These are phyloP conservation scores for Gonioctena quinquepunctata DNA, from an alignment of 1,140 invertebrate species.

Conservation along the genomic window DNA sequence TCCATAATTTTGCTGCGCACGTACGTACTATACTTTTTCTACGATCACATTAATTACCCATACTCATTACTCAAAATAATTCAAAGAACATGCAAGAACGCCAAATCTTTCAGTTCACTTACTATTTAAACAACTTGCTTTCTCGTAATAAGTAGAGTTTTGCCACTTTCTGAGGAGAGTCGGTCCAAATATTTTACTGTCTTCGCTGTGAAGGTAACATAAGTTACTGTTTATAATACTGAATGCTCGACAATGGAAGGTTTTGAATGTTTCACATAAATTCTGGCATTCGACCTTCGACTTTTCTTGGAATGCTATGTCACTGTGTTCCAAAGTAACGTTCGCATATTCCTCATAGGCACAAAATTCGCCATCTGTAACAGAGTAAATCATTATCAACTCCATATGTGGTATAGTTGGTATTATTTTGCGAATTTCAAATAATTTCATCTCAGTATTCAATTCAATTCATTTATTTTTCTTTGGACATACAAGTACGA, in stretches of 20 bases:
- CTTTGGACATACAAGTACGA: too few relatives aligned
- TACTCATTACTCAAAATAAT: background rate
- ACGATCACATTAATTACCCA: too few relatives aligned
- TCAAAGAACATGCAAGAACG: background rate
- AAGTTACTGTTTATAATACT: slow-evolving; percentile 31
- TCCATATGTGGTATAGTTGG: too few relatives aligned
- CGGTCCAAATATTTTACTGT: slow-evolving; percentile 58
- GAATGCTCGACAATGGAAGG: slow-evolving; percentile 49
- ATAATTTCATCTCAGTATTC: too few relatives aligned
- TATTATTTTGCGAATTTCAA: too few relatives aligned
- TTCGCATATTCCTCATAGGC: slow-evolving; percentile 53
- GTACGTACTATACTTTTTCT: too few relatives aligned
- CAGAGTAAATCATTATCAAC: slow-evolving; percentile 4
- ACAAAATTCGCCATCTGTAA: slow-evolving; percentile 42
- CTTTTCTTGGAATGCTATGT: slow-evolving; percentile 35
- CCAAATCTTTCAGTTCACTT: too few relatives aligned
- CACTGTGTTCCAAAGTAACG: slow-evolving; percentile 38
- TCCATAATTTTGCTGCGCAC: too few relatives aligned
- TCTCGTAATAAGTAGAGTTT: slow-evolving; percentile 56
- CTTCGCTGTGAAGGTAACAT: slow-evolving; percentile 59
- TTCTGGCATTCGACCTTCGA: slow-evolving; percentile 47
- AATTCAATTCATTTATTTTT: too few relatives aligned
- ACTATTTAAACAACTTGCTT: slow-evolving; percentile 60
- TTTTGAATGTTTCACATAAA: slow-evolving; percentile 38
- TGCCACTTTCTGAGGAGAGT: slow-evolving; percentile 50